Conservation (phyloP, 2,888 invertebrate genomes). For the Syrphus vitripennis region DNA sequence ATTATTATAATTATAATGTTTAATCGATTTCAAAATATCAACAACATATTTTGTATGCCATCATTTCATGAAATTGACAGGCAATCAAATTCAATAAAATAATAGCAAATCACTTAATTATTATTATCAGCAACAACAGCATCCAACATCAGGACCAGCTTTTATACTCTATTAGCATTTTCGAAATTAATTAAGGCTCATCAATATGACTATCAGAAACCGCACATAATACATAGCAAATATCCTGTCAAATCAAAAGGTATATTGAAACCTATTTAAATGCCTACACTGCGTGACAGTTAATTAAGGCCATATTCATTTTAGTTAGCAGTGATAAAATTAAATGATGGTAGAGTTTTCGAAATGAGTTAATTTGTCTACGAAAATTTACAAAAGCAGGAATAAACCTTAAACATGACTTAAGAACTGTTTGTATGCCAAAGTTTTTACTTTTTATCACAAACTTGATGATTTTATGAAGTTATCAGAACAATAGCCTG, state of each 20-base stretch:
- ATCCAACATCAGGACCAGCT: too few species aligned
- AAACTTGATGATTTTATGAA: too few species aligned
- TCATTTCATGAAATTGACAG: conserved; percentile 22
- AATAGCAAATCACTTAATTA: background rate
- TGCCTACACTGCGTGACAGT: background rate
- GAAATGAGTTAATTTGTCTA: too few species aligned
- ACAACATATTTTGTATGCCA: background rate
- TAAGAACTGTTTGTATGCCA: too few species aligned
- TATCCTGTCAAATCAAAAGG: conserved; percentile 17
- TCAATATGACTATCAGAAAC: conserved; percentile 1
- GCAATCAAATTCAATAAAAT: conserved; percentile 42
- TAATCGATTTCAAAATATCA: background rate
- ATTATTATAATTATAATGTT: background rate
- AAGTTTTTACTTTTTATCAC: too few species aligned
- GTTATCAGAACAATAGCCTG: too few species aligned
- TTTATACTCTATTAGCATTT: conserved; percentile 18
- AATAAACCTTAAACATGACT: too few species aligned
- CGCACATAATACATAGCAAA: background rate
- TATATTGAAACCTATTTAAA: background rate
- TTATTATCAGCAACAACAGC: background rate
- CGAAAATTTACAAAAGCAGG: too few species aligned
- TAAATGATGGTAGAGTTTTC: too few species aligned
- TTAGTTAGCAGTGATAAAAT: too few species aligned
- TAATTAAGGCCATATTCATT: background rate
- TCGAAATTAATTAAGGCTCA: conserved; percentile 44